These are phyloP conservation scores for Passer montanus DNA, from an alignment of 2,113 vertebrate species.

Conservation along the genomic window DNA sequence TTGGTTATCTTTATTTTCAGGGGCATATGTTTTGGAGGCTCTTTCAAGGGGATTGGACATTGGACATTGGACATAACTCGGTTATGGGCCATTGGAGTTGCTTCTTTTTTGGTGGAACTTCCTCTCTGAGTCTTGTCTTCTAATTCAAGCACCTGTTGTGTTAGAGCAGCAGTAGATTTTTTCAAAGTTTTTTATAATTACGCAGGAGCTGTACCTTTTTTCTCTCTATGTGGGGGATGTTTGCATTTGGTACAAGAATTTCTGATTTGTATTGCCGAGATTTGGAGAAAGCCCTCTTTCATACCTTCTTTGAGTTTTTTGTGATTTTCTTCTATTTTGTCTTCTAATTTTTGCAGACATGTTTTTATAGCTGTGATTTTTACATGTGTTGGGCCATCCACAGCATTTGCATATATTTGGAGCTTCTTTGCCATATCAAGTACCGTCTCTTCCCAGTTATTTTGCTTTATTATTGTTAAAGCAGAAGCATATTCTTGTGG, in stretches of 20 bases:
- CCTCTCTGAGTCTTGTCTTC: background rate
- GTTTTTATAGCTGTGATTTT: background rate
- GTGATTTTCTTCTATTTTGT: background rate
- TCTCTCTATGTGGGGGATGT: background rate
- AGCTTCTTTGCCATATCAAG: background rate
- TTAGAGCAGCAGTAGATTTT: background rate
- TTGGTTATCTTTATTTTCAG: background rate
- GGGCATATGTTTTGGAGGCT: background rate
- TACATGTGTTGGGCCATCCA: background rate
- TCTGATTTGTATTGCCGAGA: background rate
- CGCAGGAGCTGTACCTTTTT: background rate
- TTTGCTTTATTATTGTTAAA: background rate
- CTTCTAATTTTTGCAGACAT: background rate
- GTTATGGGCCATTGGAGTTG: background rate
- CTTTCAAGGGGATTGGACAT: background rate
- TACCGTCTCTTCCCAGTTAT: background rate
- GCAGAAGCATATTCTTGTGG: background rate
- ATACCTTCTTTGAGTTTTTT: background rate
- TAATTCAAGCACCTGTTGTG: background rate
- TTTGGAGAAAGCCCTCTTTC: background rate
- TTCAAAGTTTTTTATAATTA: background rate
- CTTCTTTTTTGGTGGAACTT: background rate
- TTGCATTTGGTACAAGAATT: background rate
- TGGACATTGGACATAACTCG: no score
- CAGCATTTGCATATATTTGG: background rate